These are phyloP conservation scores for Jacana jacana DNA, from an alignment of 2,113 vertebrate species.

Conservation along the genomic window DNA sequence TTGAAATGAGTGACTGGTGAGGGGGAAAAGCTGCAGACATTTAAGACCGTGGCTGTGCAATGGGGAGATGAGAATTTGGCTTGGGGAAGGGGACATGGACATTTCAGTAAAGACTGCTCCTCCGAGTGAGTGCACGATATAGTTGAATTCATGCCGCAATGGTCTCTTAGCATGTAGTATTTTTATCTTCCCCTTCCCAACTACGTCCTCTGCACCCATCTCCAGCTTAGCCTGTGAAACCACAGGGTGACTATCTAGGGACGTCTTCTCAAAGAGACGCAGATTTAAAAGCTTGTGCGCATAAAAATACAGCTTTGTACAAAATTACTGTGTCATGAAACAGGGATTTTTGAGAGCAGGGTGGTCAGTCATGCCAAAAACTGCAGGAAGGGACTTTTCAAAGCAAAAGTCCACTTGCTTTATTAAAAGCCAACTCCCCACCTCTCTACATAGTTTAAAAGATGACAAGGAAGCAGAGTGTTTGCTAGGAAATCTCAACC, in stretches of 20 bases:
- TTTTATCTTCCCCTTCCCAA: not conserved
- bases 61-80: not conserved
- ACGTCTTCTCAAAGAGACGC: not conserved
- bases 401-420: not conserved
- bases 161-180: not conserved
- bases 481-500: not conserved
- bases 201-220: not conserved
- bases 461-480: not conserved
- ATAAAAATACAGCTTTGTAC: not conserved
- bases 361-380: not conserved
- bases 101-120: not conserved
- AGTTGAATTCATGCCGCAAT: not conserved
- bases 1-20: not conserved
- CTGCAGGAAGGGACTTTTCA: slow-evolving; percentile 1
- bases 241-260: not conserved
- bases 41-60: not conserved
- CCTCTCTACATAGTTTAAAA: slow-evolving; percentile 10
- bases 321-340: not conserved
- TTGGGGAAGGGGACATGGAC: accelerated
- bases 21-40: not conserved
- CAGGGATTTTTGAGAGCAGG: not conserved
- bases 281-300: not conserved
- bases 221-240: not conserved
- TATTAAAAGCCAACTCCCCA: not conserved
- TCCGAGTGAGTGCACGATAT: not conserved